Base-by-base conservation (phyloP, 1,140 invertebrate genomes). In the Planococcus citri region DNA sequence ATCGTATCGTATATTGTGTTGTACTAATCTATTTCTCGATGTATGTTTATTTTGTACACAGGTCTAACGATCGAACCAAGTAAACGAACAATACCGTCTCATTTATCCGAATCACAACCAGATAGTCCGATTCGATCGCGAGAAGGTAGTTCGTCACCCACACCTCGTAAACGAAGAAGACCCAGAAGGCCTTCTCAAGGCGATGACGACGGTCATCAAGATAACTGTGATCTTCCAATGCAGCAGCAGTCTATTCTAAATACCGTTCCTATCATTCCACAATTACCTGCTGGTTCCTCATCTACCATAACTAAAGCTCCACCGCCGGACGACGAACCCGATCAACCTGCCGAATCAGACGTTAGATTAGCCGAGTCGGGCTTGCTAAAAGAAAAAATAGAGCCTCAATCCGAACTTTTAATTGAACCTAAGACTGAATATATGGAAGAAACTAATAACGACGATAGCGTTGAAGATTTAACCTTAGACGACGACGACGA, bases 401-500 rank as follows among this genome's bases (percentile, higher is more conserved):
- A 75, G 71, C 74, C 74, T 22, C 72, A 71, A 51, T 69, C 71
- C 70, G 74, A 74, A 71, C 71, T 70, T 57, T 51, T 74, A 29
- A 69, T 75, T 58, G 86, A 88, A 80, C 87, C 87, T 78, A 88
- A 88, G 81, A 83, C 85, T 80, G 87, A 88, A 81, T 88, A 87
- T 79, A 79, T 86, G 73, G 87, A 90, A 74, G 86, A 88, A 72
- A 77, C 78, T 61, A 78, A 78, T 74, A 83, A 85, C 70, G 85
- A 90, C 74, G 88, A 89, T 76, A 86, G 86, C 76, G 88, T 90
- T 74, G 89, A 92, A 80, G 88, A 91, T 78, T 82, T 90, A 78
- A 90, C 88, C 72, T 79, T 90, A 71, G 89, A 90, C 77, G 88
- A 91, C 74, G 88, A 91, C 76, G 84, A 84, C 76, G 84, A 86